Evolutionary conservation across 23 tunicate genomes (phyloP), one percentile per base, ranked within the genome.

Genomic region (Diplosoma virens): DNA sequence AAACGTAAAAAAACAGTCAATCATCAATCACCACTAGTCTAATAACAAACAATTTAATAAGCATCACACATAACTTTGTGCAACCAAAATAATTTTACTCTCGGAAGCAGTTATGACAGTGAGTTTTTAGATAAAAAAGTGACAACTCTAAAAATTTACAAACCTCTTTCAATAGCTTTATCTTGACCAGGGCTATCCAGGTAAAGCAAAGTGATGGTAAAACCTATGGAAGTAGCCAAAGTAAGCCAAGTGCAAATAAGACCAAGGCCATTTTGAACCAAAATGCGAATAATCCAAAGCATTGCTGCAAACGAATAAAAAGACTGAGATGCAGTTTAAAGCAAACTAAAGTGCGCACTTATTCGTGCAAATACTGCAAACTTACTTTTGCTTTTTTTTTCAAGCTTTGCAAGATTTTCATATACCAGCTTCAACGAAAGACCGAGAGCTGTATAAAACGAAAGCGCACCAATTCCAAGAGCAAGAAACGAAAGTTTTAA

Each of bases 171-270:
- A 28, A 72, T 26, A 21, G 78, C 78, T 11, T 36, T 14, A n/a
- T 47, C 34, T 47, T 47, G 37, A 47, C 78, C 78, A 48, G 61
- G 35, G 34, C 78, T 72, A 34, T 48, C 37, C 3, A 5, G n/a
- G 28, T 72, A 72, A 7, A 72, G 46, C 25, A 72, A 6, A 1
- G 23, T 61, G 30, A 29, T 72, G 34, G 36, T 29, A 2, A 72
- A 47, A 18, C 61, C 61, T 4, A 72, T 24, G 16, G 25, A 72
- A 2, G 61, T 48, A 3, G 78, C 78, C 35, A 72, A 2, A 30
- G 78, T 72, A 32, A 72, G 60, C 78, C 78, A 72, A 5, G 78
- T 72, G 3, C 34, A 32, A 47, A 72, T 5, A 11, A 72, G 20
- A 4, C 35, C 61, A n/a, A 72, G 25, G 32, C 60, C 78, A 72